These are phyloP conservation scores for Psephotus haematonotus DNA, from an alignment of 2,113 vertebrate genomes.

Conservation along the genomic window DNA sequence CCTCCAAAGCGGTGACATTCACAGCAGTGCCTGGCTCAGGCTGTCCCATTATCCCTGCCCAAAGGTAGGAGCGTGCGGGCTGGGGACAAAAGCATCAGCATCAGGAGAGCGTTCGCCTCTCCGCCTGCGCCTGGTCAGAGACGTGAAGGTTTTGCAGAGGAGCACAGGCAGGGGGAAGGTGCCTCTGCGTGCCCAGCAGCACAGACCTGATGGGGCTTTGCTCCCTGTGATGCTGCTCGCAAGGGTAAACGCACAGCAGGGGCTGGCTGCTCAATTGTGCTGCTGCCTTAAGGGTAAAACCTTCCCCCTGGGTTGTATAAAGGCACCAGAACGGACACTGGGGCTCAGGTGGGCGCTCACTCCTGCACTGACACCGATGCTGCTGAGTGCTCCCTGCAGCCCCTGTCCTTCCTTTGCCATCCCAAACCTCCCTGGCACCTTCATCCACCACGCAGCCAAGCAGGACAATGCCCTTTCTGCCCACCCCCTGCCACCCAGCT, in stretches of 20 bases:
- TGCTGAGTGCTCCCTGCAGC: not conserved
- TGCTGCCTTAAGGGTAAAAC: not conserved
- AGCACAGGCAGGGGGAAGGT: not conserved
- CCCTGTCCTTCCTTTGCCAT: not conserved
- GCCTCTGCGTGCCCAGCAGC: not conserved
- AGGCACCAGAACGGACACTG: rapidly evolving
- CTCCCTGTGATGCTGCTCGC: not conserved
- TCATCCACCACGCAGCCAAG: not conserved
- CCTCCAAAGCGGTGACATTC: not conserved
- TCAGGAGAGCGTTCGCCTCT: not conserved
- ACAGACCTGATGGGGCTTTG: rapidly evolving
- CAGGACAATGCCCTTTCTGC: not conserved
- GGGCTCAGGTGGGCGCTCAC: rapidly evolving
- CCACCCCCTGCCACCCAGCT: not conserved
- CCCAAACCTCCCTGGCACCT: not conserved
- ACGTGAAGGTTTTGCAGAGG: conserved; percentile 4
- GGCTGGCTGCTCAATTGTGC: not conserved
- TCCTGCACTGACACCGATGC: not conserved
- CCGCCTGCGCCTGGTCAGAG: not conserved
- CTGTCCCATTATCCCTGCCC: not conserved
- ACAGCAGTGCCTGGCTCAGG: not conserved
- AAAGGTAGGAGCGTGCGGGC: not conserved
- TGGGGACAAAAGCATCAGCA: not conserved
- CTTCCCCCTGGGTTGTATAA: not conserved
- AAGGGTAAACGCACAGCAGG: rapidly evolving